Conservation (phyloP, 2,113 vertebrate species). For the Thunnus maccoyii region DNA sequence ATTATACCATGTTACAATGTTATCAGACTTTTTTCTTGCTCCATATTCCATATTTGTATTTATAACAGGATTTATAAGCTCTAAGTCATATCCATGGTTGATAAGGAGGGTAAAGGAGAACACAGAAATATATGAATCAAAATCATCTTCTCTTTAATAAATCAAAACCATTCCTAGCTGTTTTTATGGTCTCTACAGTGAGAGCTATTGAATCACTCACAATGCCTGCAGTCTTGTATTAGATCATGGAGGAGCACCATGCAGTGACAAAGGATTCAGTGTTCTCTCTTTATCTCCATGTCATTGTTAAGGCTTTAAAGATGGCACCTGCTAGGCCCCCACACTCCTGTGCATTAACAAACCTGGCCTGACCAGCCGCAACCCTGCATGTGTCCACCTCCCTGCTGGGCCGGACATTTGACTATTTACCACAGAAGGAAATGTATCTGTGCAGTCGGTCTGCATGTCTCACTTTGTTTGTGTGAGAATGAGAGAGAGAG, state of each 20-base stretch:
- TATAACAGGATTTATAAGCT: too few species aligned
- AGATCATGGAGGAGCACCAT: slow-evolving; percentile 19
- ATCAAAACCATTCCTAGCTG: not conserved
- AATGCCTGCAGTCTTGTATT: not conserved
- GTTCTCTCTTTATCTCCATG: slow-evolving; percentile 73
- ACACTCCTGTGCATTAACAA: slow-evolving; percentile 72
- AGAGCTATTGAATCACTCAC: not conserved
- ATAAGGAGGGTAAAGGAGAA: not conserved
- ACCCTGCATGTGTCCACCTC: slow-evolving; percentile 56
- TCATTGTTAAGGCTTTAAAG: slow-evolving; percentile 77
- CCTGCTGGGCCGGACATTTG: slow-evolving; percentile 67
- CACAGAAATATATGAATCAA: not conserved
- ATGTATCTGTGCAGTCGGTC: slow-evolving; percentile 22
- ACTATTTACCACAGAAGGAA: slow-evolving; percentile 60
- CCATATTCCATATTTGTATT: too few species aligned
- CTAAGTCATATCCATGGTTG: too few species aligned
- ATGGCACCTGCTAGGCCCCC: slow-evolving; percentile 73
- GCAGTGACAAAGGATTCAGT: slow-evolving; percentile 36
- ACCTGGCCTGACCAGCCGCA: slow-evolving; percentile 43
- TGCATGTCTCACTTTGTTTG: slow-evolving; percentile 43
- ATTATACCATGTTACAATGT: not conserved
- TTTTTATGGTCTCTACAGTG: slow-evolving; percentile 2
- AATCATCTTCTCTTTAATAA: not conserved
- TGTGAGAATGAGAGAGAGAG: slow-evolving; percentile 4
- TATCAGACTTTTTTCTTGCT: not conserved